These are phyloP conservation scores for Luffia ferchaultella DNA, from an alignment of 2,888 invertebrate species.

Conservation along the genomic window DNA sequence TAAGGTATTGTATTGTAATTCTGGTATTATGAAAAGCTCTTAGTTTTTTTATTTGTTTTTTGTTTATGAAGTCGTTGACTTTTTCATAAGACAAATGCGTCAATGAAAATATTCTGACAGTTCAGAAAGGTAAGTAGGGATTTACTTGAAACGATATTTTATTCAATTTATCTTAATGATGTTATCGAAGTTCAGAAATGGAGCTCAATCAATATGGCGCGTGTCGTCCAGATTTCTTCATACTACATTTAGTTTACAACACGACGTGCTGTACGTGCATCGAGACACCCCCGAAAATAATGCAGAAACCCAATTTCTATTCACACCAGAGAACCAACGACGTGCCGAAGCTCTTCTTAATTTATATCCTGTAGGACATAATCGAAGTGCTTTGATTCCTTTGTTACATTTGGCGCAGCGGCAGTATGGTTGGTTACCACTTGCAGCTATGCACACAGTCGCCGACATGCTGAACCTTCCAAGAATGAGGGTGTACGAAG, in stretches of 20 bases:
- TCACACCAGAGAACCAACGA: conserved; percentile 88
- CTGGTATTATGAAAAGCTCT: too few relatives aligned
- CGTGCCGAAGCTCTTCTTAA: conserved; percentile 86
- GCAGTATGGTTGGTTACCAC: conserved; percentile 97
- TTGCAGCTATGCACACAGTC: conserved; percentile 98
- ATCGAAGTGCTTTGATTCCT: conserved; percentile 95
- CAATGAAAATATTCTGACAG: too few relatives aligned
- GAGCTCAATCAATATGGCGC: conserved; percentile 31
- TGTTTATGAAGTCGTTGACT: too few relatives aligned
- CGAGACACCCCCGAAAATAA: conserved; percentile 92
- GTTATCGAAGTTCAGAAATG: neutral
- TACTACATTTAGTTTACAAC: conserved; percentile 60
- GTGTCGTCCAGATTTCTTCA: conserved; percentile 61
- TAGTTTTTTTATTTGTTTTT: too few relatives aligned
- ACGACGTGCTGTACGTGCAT: conserved; percentile 81
- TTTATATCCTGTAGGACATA: conserved; percentile 96
- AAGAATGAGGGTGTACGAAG: conserved; percentile 98
- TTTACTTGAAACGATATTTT: neutral
- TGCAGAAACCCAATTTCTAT: conserved; percentile 86
- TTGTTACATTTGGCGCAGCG: conserved; percentile 96
- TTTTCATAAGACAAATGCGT: too few relatives aligned
- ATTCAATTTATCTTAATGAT: neutral
- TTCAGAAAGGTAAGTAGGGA: too few relatives aligned
- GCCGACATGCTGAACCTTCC: conserved; percentile 92
- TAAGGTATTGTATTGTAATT: too few relatives aligned